Evolutionary conservation across 2,113 vertebrate genomes (phyloP).

Genomic region (Brachypodius melanocephalos): DNA sequence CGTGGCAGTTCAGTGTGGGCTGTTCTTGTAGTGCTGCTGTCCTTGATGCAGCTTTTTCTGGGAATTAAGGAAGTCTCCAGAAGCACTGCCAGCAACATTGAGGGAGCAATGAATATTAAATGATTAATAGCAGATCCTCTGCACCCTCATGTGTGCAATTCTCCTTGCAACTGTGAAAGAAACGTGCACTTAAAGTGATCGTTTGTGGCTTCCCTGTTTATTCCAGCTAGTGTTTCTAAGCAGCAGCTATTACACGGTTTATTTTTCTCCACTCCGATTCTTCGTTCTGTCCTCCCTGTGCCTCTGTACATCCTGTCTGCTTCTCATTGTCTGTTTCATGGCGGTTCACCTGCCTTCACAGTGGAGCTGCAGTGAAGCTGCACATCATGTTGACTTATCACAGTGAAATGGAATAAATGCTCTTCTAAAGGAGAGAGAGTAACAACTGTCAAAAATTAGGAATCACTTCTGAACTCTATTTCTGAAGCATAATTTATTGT

Average conservation of each 20-base stretch:
- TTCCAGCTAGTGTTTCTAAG: slow-evolving; percentile 35
- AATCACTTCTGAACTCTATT: not conserved
- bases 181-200: slow-evolving; percentile 25
- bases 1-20: not conserved
- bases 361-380: not conserved
- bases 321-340: not conserved
- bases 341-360: not conserved
- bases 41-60: not conserved
- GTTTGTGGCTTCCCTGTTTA: slow-evolving; percentile 32
- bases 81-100: not conserved
- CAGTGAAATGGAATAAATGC: not conserved
- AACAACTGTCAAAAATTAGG: not conserved
- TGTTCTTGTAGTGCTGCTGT: not conserved
- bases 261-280: not conserved
- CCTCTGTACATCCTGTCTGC: not conserved
- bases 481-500: not conserved
- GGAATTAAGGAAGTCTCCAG: not conserved
- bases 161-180: slow-evolving; percentile 31
- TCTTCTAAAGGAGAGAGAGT: not conserved
- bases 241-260: slow-evolving; percentile 10
- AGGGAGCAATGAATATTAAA: slow-evolving; percentile 52
- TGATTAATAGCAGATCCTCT: slow-evolving; percentile 55
- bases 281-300: slow-evolving; percentile 13
- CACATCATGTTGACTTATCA: not conserved
- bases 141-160: slow-evolving; percentile 8